These are phyloP conservation scores for Spea bombifrons DNA, from an alignment of 2,113 vertebrate species.

Conservation along the genomic window DNA sequence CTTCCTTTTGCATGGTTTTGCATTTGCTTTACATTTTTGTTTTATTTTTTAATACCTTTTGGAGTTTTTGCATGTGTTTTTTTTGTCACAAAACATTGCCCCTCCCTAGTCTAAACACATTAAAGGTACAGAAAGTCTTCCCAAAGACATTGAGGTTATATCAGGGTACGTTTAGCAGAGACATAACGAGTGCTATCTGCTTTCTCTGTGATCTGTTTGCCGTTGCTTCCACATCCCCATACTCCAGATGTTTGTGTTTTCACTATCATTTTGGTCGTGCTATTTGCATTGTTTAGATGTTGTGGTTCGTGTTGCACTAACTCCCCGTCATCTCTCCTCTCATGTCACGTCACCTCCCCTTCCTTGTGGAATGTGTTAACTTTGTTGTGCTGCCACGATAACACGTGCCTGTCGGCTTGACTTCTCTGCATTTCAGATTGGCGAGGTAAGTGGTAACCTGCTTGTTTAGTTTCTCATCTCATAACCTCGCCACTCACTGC, in stretches of 20 bases:
- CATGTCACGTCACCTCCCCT: constrained; percentile 56
- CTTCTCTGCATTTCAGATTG: constrained; percentile 76
- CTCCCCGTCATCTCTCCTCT: constrained; percentile 43
- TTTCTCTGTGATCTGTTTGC: too few species aligned
- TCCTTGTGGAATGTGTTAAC: constrained; percentile 76
- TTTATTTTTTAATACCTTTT: too few species aligned
- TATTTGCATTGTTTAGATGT: constrained; percentile 36
- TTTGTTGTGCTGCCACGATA: constrained; percentile 76
- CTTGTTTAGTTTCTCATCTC: constrained; percentile 31
- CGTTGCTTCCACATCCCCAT: neutral
- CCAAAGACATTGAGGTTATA: too few species aligned
- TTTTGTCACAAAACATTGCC: too few species aligned
- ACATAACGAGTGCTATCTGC: too few species aligned
- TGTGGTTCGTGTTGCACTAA: constrained; percentile 45
- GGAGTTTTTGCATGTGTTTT: too few species aligned
- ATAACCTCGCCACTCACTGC: neutral
- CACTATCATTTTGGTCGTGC: constrained; percentile 8
- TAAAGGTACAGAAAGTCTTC: too few species aligned
- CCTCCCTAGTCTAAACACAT: too few species aligned
- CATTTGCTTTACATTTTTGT: too few species aligned
- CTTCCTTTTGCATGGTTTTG: too few species aligned
- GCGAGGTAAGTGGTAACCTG: constrained; percentile 69
- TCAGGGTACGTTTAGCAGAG: too few species aligned
- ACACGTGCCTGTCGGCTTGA: constrained; percentile 80
- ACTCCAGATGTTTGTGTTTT: neutral